phyloP scores from a whole-genome alignment of 2,888 invertebrate genomes.

The Arge pagana region DNA sequence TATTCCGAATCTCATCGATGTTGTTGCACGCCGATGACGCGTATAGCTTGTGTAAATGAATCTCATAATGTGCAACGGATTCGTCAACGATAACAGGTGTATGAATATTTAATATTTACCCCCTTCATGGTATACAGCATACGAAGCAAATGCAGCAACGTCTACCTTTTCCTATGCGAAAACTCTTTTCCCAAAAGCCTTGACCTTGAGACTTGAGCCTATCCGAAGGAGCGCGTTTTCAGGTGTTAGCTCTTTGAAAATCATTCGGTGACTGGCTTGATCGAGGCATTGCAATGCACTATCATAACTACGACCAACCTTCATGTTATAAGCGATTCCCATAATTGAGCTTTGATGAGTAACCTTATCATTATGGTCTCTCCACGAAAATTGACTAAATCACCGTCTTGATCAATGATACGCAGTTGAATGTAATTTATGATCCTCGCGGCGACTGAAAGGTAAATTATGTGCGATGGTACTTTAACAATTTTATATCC shows the following conservation, averaged over 20 bases:
- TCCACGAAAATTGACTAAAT: constrained; percentile 31
- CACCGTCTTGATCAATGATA: constrained; percentile 33
- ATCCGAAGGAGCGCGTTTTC: constrained; percentile 25
- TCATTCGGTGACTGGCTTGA: constrained; percentile 3
- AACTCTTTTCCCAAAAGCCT: constrained; percentile 1
- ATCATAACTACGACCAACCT: constrained; percentile 24
- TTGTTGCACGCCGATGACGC: constrained; percentile 20
- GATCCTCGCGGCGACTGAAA: constrained; percentile 27
- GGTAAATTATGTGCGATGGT: constrained; percentile 33
- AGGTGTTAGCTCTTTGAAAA: constrained; percentile 23
- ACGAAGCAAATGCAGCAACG: neutral
- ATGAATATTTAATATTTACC: constrained; percentile 10
- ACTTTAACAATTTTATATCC: too few relatives aligned
- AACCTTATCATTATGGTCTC: constrained; percentile 34
- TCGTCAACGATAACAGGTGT: constrained; percentile 23
- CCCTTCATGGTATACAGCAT: constrained; percentile 13
- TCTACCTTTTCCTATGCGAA: neutral
- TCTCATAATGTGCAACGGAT: constrained; percentile 22
- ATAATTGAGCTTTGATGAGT: constrained; percentile 29
- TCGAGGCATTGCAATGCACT: constrained; percentile 3
- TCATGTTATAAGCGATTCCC: constrained; percentile 20
- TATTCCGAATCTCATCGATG: constrained; percentile 29
- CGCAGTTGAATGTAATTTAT: constrained; percentile 33
- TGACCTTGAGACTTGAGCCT: constrained; percentile 29
- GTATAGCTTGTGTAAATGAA: constrained; percentile 21